Percentiles rank a stretch among this genome's conserved stretches.
These are phyloP conservation scores for Pachyramphus minor DNA, from an alignment of 2,113 vertebrate genomes.

Conservation along the genomic window DNA sequence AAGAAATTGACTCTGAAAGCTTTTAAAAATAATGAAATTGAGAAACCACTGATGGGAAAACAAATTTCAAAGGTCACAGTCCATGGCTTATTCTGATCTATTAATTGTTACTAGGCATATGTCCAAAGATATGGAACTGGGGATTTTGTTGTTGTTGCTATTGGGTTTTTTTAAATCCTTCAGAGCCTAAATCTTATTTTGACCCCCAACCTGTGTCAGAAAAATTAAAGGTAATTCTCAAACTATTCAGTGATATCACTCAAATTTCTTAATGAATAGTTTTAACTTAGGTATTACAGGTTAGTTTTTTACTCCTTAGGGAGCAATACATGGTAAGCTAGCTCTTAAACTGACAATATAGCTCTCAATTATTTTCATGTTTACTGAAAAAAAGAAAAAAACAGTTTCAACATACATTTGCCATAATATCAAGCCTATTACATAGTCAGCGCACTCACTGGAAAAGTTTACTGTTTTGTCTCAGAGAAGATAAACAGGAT, in stretches of 20 bases:
- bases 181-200: background rate
- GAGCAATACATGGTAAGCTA: background rate
- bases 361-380: background rate
- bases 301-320: background rate
- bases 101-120: background rate
- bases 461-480: background rate
- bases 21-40: background rate
- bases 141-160: background rate
- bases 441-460: background rate
- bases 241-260: background rate
- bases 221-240: background rate
- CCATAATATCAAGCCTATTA: background rate
- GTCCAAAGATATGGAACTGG: background rate
- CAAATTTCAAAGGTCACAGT: background rate
- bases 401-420: background rate
- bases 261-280: background rate
- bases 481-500: background rate
- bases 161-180: background rate
- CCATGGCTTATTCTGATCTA: background rate
- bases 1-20: background rate
- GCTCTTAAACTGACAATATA: background rate
- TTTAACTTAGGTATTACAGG: background rate
- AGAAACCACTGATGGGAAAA: background rate
- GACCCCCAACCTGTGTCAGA: background rate
- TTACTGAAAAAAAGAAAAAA: background rate